Base-by-base conservation (phyloP, 1,140 invertebrate genomes). In the Drosophila willistoni region DNA sequence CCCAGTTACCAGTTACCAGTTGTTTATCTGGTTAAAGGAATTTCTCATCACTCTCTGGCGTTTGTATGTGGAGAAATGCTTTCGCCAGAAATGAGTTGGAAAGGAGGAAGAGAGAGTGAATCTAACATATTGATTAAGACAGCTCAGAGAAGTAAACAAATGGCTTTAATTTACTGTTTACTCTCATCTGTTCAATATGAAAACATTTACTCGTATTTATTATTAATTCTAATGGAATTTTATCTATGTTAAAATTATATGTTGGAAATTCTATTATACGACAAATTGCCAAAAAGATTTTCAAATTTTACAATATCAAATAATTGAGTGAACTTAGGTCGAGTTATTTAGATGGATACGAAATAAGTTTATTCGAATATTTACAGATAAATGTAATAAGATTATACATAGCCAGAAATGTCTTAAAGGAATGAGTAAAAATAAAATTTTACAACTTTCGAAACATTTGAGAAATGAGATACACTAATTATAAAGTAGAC, bases 1-100 rank as follows among this genome's bases (percentile, higher is more conserved):
- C 44, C 44, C 44, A 51, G 44, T 51, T 22, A 22, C 44, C 44
- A 51, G 44, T 51, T 51, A 39, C 3, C 36, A 39, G 36, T 39
- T 39, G 44, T 51, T 51, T 51, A 51, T 51, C 17, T 51, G 44
- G 17, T 22, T 22, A 7, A 19, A 51, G 44, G 1, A 51, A 51
- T 51, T 51, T 19, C 44, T 22, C 17, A 22, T 51, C 17, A 51
- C 17, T 51, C 44, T 19, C n/a, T 14, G 7, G 14, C 14, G 44
- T 10, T 10, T 3, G 44, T 10, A 22, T 3, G 44, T 51, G 3
- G 17, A 51, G 17, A 19, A 51, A 51, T 51, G 17, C 17, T n/a
- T 47, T 47, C 17, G 44, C 44, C 44, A 51, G 44, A 47, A 47
- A 47, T 47, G n/a, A 17, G n/a, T 19, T 17, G 0, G 19, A 22